Conservation (phyloP, 2,797 vertebrate genomes). For the Simalia tracyae region DNA sequence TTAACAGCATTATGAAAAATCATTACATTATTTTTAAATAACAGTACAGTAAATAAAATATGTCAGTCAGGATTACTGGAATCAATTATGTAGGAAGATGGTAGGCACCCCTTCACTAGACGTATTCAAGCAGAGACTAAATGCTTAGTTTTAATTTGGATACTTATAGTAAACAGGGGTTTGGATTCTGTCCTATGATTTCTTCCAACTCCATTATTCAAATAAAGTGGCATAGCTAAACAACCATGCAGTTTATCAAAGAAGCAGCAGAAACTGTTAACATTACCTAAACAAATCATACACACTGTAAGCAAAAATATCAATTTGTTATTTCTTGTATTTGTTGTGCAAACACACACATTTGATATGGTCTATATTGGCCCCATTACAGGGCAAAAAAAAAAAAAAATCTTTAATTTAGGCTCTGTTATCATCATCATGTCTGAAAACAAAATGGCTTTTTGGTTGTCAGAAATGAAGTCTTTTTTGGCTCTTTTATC, state of each 20-base stretch:
- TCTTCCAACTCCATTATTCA: neutral
- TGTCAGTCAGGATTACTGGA: neutral
- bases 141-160: neutral
- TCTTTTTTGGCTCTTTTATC: neutral
- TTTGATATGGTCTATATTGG: neutral
- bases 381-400: neutral
- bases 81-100: neutral
- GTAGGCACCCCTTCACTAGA: neutral
- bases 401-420: neutral
- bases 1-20: neutral
- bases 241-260: neutral
- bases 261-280: neutral
- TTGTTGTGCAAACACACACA: neutral
- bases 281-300: neutral
- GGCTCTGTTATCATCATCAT: neutral
- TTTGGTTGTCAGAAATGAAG: neutral
- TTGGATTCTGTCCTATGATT: neutral
- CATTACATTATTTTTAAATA: neutral
- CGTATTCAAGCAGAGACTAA: neutral
- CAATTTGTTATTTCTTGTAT: neutral
- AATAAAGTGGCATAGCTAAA: neutral
- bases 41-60: neutral
- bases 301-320: neutral
- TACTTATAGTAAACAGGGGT: neutral
- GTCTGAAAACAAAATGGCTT: conserved; percentile 5